Base-by-base conservation (phyloP, 2,888 invertebrate genomes). In the Lepidocyrtoides sp. region DNA sequence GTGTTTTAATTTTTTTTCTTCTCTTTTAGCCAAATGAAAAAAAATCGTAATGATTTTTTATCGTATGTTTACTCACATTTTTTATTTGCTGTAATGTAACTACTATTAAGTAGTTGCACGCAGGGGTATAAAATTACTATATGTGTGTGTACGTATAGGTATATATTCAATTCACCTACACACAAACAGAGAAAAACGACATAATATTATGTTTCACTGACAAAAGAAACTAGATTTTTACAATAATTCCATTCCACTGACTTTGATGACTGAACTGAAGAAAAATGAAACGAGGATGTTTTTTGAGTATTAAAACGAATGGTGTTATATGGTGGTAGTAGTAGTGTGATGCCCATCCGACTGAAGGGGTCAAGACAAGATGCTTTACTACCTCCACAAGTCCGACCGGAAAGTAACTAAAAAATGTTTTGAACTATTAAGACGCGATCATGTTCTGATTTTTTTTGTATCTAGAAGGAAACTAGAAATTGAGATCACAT, bases 71-170 rank as follows among this genome's bases (percentile, higher is more conserved):
- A 79, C 69, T 36, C 36, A 36, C 60, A 60, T 60, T 44, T n/a
- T n/a, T n/a, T 10, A 23, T 72, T 23, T 72, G 66, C 5, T 60
- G n/a, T 48, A 48, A 48, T 7, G 72, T 44, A 44, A 32, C 54
- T 54, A 79, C 54, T 79, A 79, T 54, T 54, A 79, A 79, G 79
- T 79, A 79, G 23, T 77, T 29, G 26, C 79, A 79, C 54, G 79
- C 72, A 72, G 23, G 23, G 36, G n/a, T n/a, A n/a, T n/a, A n/a
- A n/a, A n/a, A n/a, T n/a, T n/a, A n/a, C n/a, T n/a, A n/a, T n/a
- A n/a, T n/a, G n/a, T n/a, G n/a, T n/a, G n/a, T n/a, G n/a, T n/a
- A n/a, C n/a, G n/a, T n/a, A n/a, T n/a, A 12, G 77, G 10, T 79
- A 32, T 10, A 32, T 12, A 51, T 54, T 2, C 51, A 44, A 48